Evolutionary conservation across 2,888 invertebrate species (phyloP).

Genomic region (Lycophotia porphyrea): DNA sequence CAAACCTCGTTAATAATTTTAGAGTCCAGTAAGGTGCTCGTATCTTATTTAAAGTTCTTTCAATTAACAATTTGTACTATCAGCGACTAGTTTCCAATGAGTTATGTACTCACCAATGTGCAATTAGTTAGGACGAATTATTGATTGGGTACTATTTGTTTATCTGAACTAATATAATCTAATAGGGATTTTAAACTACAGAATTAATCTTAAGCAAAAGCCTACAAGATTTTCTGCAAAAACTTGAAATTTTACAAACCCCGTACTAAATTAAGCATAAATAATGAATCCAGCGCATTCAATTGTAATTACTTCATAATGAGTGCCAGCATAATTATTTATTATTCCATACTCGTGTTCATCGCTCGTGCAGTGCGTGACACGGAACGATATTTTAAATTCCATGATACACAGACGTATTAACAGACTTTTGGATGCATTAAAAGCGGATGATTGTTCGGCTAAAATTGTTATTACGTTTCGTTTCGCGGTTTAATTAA

Average conservation of each 20-base stretch:
- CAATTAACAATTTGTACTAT: not conserved
- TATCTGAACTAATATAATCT: not conserved
- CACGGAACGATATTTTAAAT: slow-evolving; percentile 77
- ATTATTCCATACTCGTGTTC: slow-evolving; percentile 73
- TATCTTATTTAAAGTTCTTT: not conserved
- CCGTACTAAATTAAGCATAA: slow-evolving; percentile 67
- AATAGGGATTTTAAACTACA: not conserved
- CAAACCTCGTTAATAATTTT: no score
- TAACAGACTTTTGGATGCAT: slow-evolving; percentile 51
- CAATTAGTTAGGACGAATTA: not conserved
- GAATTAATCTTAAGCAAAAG: not conserved
- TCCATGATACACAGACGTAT: slow-evolving; percentile 62
- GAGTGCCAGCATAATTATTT: slow-evolving; percentile 82
- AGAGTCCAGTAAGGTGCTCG: not conserved
- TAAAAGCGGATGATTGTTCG: slow-evolving; percentile 47
- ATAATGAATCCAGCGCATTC: slow-evolving; percentile 80
- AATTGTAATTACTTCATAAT: slow-evolving; percentile 85
- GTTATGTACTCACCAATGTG: not conserved
- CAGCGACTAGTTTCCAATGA: not conserved
- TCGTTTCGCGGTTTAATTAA: slow-evolving; percentile 54
- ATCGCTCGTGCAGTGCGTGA: slow-evolving; percentile 76
- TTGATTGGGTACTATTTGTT: not conserved
- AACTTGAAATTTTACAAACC: slow-evolving; percentile 31
- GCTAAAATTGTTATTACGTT: slow-evolving; percentile 44
- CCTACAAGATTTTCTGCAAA: slow-evolving; percentile 14